phyloP scores from a whole-genome alignment of 37 sponge, comb jelly and placozoan species.

The Agelas oroides region DNA sequence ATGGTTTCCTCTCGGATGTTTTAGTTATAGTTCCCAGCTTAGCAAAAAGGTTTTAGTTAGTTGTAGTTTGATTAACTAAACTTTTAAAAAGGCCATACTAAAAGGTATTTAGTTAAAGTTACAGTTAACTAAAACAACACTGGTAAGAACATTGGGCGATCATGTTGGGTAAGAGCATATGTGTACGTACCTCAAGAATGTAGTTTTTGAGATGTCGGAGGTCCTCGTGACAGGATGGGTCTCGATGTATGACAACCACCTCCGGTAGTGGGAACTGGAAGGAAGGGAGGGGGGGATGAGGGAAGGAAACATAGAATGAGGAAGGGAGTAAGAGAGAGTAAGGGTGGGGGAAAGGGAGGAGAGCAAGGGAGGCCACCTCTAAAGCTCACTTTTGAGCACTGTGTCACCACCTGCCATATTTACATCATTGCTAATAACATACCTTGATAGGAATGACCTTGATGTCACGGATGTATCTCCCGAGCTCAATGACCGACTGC shows the following conservation, averaged over 20 bases:
- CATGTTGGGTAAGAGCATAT: background rate
- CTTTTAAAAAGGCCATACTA: too few relatives aligned
- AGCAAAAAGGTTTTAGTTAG: too few relatives aligned
- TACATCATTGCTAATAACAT: background rate
- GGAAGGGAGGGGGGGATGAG: background rate
- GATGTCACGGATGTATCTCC: slow-evolving; percentile 86
- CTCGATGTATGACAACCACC: slow-evolving; percentile 88
- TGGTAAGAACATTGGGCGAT: too few relatives aligned
- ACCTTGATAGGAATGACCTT: slow-evolving; percentile 95
- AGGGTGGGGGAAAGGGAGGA: too few relatives aligned
- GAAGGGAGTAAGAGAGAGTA: background rate
- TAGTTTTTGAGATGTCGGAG: slow-evolving; percentile 74
- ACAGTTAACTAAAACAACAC: too few relatives aligned
- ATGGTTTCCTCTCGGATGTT: too few relatives aligned
- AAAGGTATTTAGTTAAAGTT: too few relatives aligned
- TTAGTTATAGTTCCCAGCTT: too few relatives aligned
- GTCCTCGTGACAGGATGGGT: slow-evolving; percentile 62
- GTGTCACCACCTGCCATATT: too few relatives aligned
- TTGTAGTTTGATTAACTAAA: too few relatives aligned
- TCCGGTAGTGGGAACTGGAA: slow-evolving; percentile 88
- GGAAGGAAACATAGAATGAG: background rate
- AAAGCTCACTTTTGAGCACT: too few relatives aligned
- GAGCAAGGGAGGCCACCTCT: too few relatives aligned
- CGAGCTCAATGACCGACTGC: slow-evolving; percentile 96
- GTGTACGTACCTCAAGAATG: slow-evolving; percentile 75